Conservation (phyloP, 2,888 invertebrate genomes). For the Busseola fusca region DNA sequence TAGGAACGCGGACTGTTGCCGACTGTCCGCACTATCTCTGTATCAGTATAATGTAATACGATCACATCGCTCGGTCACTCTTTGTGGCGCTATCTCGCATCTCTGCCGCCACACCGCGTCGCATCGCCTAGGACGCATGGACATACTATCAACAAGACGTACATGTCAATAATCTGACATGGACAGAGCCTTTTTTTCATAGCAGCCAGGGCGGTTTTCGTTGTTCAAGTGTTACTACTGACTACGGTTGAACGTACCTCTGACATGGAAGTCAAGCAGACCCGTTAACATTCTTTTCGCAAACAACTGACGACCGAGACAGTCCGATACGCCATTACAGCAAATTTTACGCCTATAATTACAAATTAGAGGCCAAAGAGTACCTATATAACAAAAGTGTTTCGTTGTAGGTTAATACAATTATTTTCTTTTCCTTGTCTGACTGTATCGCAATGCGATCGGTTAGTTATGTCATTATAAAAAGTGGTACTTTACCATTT, state of each 20-base stretch:
- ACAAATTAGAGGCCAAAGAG: slow-evolving; percentile 76
- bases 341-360: slow-evolving; percentile 80
- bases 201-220: background rate
- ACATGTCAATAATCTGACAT: slow-evolving; percentile 31
- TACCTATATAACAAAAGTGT: slow-evolving; percentile 65
- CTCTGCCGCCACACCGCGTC: slow-evolving; percentile 34
- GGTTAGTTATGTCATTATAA: slow-evolving; percentile 61
- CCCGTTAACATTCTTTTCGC: slow-evolving; percentile 84
- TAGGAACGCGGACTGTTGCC: slow-evolving; percentile 18
- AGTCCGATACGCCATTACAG: slow-evolving; percentile 74
- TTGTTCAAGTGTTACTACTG: slow-evolving; percentile 1
- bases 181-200: slow-evolving; percentile 24
- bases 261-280: slow-evolving; percentile 71
- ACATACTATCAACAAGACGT: slow-evolving; percentile 41
- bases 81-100: slow-evolving; percentile 69
- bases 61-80: slow-evolving; percentile 68
- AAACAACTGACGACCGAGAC: slow-evolving; percentile 72
- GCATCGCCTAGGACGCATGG: slow-evolving; percentile 27
- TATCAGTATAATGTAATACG: slow-evolving; percentile 54
- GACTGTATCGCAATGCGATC: slow-evolving; percentile 42
- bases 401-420: slow-evolving; percentile 66
- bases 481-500: slow-evolving; percentile 57
- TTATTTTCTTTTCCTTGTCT: slow-evolving; percentile 59
- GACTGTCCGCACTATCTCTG: slow-evolving; percentile 38
- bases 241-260: slow-evolving; percentile 45